These are phyloP conservation scores for Hippasteria phrygiana DNA, from an alignment of 53 echinoderm and acorn worm genomes.

Conservation along the genomic window DNA sequence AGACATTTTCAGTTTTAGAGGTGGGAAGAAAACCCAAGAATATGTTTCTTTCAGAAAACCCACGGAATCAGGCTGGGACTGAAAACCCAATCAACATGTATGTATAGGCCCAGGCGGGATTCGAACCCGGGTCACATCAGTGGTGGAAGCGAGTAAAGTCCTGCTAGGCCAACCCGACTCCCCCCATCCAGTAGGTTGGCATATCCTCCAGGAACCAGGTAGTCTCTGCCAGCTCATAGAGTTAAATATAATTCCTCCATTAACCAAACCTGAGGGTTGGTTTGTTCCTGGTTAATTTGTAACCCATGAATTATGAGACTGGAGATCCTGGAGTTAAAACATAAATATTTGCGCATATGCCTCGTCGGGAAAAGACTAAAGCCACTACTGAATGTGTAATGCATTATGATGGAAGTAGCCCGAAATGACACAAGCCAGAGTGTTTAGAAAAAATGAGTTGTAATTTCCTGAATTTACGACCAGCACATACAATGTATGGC, in stretches of 20 bases:
- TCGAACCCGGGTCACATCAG: no score
- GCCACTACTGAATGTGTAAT: background rate
- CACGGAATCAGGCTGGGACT: no score
- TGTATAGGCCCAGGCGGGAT: no score
- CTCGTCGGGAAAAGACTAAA: background rate
- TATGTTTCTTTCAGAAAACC: no score
- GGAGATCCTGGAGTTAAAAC: background rate
- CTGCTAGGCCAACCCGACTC: no score
- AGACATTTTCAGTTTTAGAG: no score
- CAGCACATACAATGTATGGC: background rate
- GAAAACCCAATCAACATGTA: no score
- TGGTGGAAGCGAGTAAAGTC: no score
- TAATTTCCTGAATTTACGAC: background rate
- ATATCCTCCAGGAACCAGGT: no score
- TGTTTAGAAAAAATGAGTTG: background rate
- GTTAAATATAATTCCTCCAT: no score
- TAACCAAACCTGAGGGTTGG: background rate
- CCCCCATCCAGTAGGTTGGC: background rate
- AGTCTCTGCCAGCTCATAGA: no score
- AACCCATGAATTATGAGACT: slow-evolving; percentile 32
- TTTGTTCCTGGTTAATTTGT: slow-evolving; percentile 18
- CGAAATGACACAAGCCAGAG: background rate
- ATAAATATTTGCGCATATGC: background rate
- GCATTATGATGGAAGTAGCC: background rate
- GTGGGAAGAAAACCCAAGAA: no score